Base-by-base conservation (phyloP, 2,797 vertebrate species). In the Glyptemys insculpta region DNA sequence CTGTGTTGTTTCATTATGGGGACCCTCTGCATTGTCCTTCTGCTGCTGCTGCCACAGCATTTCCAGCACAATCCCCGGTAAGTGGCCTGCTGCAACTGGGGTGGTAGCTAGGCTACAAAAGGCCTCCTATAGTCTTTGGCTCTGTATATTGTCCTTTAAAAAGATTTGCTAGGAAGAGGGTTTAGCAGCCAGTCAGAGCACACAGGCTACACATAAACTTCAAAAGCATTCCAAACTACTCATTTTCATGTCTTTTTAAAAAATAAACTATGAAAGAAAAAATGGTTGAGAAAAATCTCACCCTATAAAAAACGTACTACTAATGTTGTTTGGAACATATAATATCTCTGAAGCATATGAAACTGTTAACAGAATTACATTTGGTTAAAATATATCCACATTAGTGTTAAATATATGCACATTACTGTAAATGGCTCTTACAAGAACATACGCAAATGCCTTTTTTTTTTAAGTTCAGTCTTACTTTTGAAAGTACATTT, bases 111-210 rank as follows among this genome's bases (percentile, higher is more conserved):
- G 12, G 47, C 31, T 89, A 5, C 9, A 76, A 68, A 68, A 81
- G 11, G 65, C 0, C 0, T 59, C n/a, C 21, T 5, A n/a, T 53
- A 86, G 81, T 53, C 2, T 79, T 1, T 62, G 37, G 0, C 18
- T 91, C 3, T 7, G 62, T 4, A 59, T 23, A 82, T 1, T 85
- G 37, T 76, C 74, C 3, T 88, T 90, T 89, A 47, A 34, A 62
- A 34, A 62, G 31, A 15, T 14, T 62, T 62, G 59, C 59, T 62
- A 62, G 31, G 29, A 62, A 62, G 59, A 62, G 81, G 53, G 3
- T 79, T 92, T 54, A 59, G 0, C 10, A 85, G 21, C 8, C n/a
- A 54, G 15, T 21, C 3, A 31, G 44, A n/a, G 7, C 29, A 89
- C 65, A 49, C 85, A 74, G 41, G 3, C 1, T 76, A 81, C 41